These are phyloP conservation scores for Heliopora coerulea DNA, from an alignment of 92 coral and sea anemone species.

Conservation along the genomic window DNA sequence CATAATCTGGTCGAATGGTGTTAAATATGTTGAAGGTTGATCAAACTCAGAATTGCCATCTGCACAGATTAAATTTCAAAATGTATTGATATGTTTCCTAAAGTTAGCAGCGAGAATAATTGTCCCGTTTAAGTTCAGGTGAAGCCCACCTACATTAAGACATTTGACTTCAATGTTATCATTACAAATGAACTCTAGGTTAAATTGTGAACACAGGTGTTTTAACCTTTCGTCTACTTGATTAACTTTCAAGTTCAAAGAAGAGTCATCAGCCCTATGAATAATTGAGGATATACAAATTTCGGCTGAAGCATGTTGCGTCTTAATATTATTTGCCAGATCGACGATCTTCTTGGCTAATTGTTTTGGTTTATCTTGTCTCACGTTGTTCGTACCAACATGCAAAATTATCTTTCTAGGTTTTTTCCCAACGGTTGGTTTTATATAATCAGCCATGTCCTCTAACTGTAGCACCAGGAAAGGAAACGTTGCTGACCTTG, in stretches of 20 bases:
- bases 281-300: conserved; percentile 38
- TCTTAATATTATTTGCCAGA: conserved; percentile 4
- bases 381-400: conserved; percentile 35
- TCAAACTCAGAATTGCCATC: neutral
- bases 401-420: conserved; percentile 6
- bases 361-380: conserved; percentile 18
- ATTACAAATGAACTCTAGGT: conserved; percentile 35
- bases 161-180: conserved; percentile 14
- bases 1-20: neutral
- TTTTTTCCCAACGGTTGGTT: conserved; percentile 18
- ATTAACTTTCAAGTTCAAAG: neutral
- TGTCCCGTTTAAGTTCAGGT: conserved; percentile 34
- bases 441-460: conserved; percentile 24
- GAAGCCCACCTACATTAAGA: conserved; percentile 26
- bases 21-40: neutral
- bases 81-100: neutral
- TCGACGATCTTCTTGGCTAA: conserved; percentile 8
- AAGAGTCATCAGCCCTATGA: neutral
- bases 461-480: conserved; percentile 41
- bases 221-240: neutral
- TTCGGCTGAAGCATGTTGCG: neutral
- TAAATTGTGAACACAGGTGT: neutral
- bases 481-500: neutral
- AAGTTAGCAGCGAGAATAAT: conserved; percentile 39
- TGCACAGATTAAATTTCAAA: conserved; percentile 29